These are phyloP conservation scores for Sakesphorus luctuosus DNA, from an alignment of 2,113 vertebrate genomes.

Conservation along the genomic window DNA sequence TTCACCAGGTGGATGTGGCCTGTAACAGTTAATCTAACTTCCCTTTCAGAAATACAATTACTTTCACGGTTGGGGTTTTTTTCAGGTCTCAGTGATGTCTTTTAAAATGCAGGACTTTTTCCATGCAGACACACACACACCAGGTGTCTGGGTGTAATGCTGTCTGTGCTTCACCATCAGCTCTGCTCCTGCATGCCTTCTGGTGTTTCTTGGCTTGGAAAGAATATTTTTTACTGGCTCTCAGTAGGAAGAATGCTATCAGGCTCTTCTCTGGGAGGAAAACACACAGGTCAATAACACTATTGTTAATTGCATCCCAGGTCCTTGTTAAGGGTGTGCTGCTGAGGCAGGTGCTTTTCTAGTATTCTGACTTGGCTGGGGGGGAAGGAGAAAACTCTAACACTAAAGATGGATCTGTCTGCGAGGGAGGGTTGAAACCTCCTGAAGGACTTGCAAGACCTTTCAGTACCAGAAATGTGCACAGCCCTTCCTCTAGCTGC, in stretches of 20 bases:
- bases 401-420: background rate
- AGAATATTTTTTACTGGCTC: background rate
- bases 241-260: background rate
- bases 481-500: background rate
- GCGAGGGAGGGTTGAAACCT: background rate
- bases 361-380: background rate
- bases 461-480: background rate
- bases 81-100: constrained; percentile 8
- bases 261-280: background rate
- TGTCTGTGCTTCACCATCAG: background rate
- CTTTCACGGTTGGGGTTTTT: background rate
- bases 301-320: background rate
- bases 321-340: background rate
- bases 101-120: constrained; percentile 12
- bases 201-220: background rate
- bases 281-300: background rate
- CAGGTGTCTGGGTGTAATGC: background rate
- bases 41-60: constrained; percentile 34
- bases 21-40: constrained; percentile 48
- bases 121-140: background rate
- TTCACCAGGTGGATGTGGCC: constrained; percentile 17
- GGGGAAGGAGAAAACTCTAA: background rate
- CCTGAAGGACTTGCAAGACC: background rate
- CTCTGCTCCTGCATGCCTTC: background rate
- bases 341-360: constrained; percentile 8